Evolutionary conservation across 2,888 invertebrate genomes (phyloP).

Genomic region (Acrocyrtus sp.): DNA sequence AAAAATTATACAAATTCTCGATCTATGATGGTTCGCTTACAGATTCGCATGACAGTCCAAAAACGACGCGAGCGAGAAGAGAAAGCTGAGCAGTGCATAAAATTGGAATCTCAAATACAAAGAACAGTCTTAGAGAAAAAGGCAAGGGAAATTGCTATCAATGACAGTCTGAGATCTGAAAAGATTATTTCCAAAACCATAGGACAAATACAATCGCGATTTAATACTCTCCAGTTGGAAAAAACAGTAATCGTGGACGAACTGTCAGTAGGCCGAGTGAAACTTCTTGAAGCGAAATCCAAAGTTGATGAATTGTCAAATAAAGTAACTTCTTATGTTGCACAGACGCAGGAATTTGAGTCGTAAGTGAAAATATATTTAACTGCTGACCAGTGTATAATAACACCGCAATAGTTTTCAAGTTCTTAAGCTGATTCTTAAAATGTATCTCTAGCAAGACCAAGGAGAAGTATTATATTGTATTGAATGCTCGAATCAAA

Average conservation of each 20-base stretch:
- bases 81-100: conserved; percentile 61
- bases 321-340: conserved; percentile 29
- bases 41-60: conserved; percentile 56
- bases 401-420: not conserved
- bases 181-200: conserved; percentile 48
- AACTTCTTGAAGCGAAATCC: conserved; percentile 32
- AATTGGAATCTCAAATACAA: conserved; percentile 57
- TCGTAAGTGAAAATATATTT: conserved; percentile 18
- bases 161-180: conserved; percentile 55
- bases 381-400: too few relatives aligned
- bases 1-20: too few relatives aligned
- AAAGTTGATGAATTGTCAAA: conserved; percentile 25
- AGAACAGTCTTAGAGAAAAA: conserved; percentile 50
- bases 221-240: conserved; percentile 54
- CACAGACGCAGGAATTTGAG: conserved; percentile 36
- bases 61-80: conserved; percentile 59
- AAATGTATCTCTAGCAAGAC: conserved; percentile 18
- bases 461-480: conserved; percentile 54
- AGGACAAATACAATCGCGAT: conserved; percentile 40
- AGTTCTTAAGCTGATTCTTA: not conserved
- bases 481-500: conserved; percentile 56
- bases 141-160: conserved; percentile 52
- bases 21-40: too few relatives aligned
- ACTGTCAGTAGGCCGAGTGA: conserved; percentile 40
- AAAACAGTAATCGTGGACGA: conserved; percentile 56